These are phyloP conservation scores for Ceratotherium simum DNA, from an alignment of 2,113 vertebrate genomes.

Conservation along the genomic window DNA sequence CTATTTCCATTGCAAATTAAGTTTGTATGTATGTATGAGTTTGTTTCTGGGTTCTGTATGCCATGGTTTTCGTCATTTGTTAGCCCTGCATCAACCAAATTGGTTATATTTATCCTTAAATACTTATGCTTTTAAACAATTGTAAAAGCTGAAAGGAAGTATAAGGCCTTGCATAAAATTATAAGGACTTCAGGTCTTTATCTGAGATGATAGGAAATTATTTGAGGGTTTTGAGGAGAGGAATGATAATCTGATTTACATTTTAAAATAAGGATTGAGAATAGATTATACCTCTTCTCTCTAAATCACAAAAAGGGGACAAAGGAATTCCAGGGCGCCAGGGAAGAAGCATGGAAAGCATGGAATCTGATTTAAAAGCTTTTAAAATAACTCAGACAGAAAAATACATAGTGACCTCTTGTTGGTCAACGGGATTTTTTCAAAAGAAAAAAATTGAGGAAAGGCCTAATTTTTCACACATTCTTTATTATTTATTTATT, in stretches of 20 bases:
- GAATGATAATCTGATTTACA: neutral
- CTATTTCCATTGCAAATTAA: neutral
- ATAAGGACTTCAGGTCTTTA: neutral
- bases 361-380: neutral
- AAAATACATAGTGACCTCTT: neutral
- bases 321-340: neutral
- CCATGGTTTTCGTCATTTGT: neutral
- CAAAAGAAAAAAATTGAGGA: neutral
- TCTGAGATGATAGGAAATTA: neutral
- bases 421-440: neutral
- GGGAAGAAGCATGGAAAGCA: neutral
- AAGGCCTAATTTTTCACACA: neutral
- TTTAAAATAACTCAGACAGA: neutral
- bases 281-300: neutral
- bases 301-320: neutral
- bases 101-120: neutral
- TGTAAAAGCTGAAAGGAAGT: neutral
- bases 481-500: neutral
- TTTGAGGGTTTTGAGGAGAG: neutral
- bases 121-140: neutral
- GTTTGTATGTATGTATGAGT: neutral
- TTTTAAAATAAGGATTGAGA: neutral
- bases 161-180: neutral
- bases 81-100: neutral
- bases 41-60: neutral